Base-by-base conservation (phyloP, 2,113 vertebrate genomes). In the Melanocharis versteri region DNA sequence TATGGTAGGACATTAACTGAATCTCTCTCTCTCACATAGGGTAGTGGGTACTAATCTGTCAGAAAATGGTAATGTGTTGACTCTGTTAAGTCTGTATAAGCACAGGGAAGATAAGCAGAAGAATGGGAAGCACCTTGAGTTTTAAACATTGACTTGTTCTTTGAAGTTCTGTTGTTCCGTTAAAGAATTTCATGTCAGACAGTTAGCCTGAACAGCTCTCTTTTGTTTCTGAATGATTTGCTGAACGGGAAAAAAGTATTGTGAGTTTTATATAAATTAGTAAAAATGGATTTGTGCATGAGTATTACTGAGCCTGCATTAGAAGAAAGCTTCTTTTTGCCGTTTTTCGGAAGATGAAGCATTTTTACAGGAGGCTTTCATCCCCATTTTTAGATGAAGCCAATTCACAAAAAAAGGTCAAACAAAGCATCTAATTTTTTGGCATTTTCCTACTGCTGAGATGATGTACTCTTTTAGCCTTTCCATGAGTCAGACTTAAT, bases 381-480 rank as follows among this genome's bases (percentile, higher is more conserved):
- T 62, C 39, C 26, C 13, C 48, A 28, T 78, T 83, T 94, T 35
- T 78, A 61, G 48, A 77, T 65, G 11, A 94, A 90, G 24, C 23
- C 39, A 54, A 64, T 89, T 83, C 76, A 89, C 64, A 95, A 88
- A 84, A 80, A 92, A 94, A 95, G 69, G 73, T 89, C 87, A 87
- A 77, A 39, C 22, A 83, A 83, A 88, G 68, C 53, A 60, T 70
- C 73, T 89, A 61, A 65, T 50, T 76, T 70, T 83, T 66, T 70
- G 33, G 35, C 40, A 71, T 94, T 95, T 93, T 79, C 50, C 70
- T 95, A 1, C 47, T 83, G 62, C 35, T 90, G 65, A 57, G 50
- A 44, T 91, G 47, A 53, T 87, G 39, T 72, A 35, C 39, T 84
- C n/a, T 58, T 86, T 92, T 76, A 87, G 10, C 69, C 37, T 94